Percentiles rank a stretch among this genome's conserved stretches.
These are phyloP conservation scores for Squalus acanthias DNA, from an alignment of 2,797 vertebrate species.

Conservation along the genomic window DNA sequence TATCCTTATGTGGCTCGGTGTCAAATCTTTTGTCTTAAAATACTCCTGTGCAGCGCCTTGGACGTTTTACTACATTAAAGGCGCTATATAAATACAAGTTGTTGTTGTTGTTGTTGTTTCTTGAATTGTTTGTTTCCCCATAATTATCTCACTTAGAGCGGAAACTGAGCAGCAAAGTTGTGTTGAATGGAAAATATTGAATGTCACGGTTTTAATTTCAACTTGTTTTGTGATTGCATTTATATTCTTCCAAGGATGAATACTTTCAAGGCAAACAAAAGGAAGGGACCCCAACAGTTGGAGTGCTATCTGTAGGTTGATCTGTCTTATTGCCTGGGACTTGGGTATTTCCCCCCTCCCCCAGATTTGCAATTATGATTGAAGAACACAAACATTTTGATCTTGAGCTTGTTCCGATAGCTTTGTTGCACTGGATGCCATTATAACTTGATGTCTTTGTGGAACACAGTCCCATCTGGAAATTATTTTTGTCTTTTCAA, in stretches of 20 bases:
- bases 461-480: neutral
- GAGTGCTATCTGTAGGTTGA: neutral
- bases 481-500: neutral
- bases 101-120: neutral
- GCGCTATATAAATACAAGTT: too few species aligned
- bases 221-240: neutral
- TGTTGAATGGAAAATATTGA: neutral
- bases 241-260: neutral
- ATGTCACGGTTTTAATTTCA: neutral
- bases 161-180: neutral
- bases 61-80: too few species aligned
- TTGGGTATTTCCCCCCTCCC: neutral
- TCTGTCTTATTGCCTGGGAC: neutral
- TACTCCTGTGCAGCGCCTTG: too few species aligned
- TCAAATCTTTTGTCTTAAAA: too few species aligned
- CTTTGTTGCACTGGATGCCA: neutral
- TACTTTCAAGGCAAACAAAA: neutral
- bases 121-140: neutral
- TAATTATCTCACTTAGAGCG: neutral
- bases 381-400: neutral
- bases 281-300: neutral
- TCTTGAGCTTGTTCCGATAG: neutral
- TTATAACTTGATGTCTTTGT: neutral
- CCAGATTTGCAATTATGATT: neutral
- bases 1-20: too few species aligned